Evolutionary conservation across 2,888 invertebrate genomes (phyloP), one percentile per base, ranked within the genome.

Genomic region (Pachymerium ferrugineum): DNA sequence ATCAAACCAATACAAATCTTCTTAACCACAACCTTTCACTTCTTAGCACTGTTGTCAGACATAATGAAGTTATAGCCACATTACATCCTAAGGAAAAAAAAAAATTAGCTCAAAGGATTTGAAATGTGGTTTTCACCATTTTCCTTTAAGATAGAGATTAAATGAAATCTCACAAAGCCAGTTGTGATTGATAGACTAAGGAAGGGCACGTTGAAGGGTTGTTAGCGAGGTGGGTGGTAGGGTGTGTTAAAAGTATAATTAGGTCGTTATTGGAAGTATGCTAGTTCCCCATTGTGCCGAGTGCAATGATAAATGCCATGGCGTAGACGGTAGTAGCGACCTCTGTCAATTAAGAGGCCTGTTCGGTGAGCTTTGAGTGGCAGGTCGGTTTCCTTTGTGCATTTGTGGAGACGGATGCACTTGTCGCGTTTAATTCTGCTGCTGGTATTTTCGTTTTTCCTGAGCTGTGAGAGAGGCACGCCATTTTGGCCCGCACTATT

Each of bases 331-430:
- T 47, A 47, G 47, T 16, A 16, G 47, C 47, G 47, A 47, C 47
- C 47, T 47, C 47, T 47, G 47, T 47, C 47, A 47, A 47, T 47
- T 47, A 47, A 47, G 19, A 6, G 47, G 3, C 16, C 16, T 22
- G 47, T 47, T 47, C 47, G 47, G 47, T 47, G 47, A 16, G n/a
- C 47, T 47, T 47, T 47, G 47, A 47, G 47, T 47, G 47, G 47
- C 47, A 47, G 47, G 47, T 47, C 47, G 47, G 47, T 47, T 38
- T 47, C 47, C 47, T 47, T 47, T 47, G 47, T 47, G 19, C 47
- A 16, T 47, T 16, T 14, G 6, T 8, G 16, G 47, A 47, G 47
- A 47, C 47, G 47, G 47, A 47, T 47, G 47, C 4, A 47, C 47
- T 47, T 47, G 47, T 47, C 47, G 47, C 47, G 16, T 47, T 47